Conservation (phyloP, 2,888 invertebrate species). For the Cephus pulcher region DNA sequence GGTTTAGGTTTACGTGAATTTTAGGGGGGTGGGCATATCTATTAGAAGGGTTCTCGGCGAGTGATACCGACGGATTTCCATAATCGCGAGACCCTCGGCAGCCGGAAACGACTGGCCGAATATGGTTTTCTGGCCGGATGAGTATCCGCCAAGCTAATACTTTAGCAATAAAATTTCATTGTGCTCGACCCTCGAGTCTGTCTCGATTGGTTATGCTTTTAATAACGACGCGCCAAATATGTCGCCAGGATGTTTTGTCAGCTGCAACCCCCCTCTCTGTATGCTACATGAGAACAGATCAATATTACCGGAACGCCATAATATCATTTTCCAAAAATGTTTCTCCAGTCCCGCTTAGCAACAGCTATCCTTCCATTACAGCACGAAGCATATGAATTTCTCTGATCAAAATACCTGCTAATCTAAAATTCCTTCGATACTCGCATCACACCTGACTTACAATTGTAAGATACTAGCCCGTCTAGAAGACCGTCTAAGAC, state of each 20-base stretch:
- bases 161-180: conserved; percentile 40
- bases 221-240: conserved; percentile 37
- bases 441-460: no score
- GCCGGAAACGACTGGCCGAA: conserved; percentile 6
- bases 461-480: no score
- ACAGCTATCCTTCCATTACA: background rate
- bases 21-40: conserved; percentile 35
- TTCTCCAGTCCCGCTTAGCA: background rate
- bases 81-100: conserved; percentile 25
- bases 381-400: no score
- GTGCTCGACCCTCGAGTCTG: conserved; percentile 26
- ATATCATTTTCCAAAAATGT: background rate
- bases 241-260: conserved; percentile 11
- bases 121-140: conserved; percentile 3
- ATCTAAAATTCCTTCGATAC: no score
- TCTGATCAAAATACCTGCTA: no score
- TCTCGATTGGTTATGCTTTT: conserved; percentile 25
- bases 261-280: background rate
- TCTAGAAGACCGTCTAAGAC: background rate
- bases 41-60: conserved; percentile 25
- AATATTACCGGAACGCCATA: background rate
- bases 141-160: conserved; percentile 29
- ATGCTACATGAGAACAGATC: background rate
- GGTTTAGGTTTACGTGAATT: conserved; percentile 29
- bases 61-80: conserved; percentile 11